These are phyloP conservation scores for Himantopus leucocephalus DNA, from an alignment of 2,113 vertebrate genomes.

Conservation along the genomic window DNA sequence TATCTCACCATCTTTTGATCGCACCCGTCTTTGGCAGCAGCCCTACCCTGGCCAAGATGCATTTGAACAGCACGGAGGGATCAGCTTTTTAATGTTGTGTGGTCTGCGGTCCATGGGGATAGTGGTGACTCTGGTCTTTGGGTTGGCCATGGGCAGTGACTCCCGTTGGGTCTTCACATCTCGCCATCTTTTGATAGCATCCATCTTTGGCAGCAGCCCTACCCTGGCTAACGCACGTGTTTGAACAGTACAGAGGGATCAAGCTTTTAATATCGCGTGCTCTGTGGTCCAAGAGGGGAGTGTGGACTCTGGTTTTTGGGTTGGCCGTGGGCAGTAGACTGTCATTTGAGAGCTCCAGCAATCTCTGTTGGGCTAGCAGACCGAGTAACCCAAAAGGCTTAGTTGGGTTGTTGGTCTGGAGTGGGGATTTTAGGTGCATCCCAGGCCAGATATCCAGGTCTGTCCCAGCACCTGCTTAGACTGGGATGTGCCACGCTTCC, in stretches of 20 bases:
- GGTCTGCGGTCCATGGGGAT: not conserved
- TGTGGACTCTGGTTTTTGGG: not conserved
- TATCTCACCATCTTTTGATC: not conserved
- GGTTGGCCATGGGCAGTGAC: no score
- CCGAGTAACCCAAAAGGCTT: not conserved
- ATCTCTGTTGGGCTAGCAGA: not conserved
- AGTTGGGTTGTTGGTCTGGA: not conserved
- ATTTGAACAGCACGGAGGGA: not conserved
- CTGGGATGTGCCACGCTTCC: not conserved
- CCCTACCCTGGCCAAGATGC: not conserved
- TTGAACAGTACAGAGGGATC: accelerated
- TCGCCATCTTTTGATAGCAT: accelerated
- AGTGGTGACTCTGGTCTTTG: not conserved
- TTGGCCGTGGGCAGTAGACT: not conserved
- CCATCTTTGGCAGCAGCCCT: not conserved
- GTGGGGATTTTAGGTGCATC: not conserved
- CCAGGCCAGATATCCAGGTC: not conserved
- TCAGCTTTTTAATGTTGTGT: not conserved
- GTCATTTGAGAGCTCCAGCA: not conserved
- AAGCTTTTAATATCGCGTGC: accelerated
- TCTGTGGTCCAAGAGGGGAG: accelerated
- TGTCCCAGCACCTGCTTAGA: not conserved
- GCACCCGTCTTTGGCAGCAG: not conserved
- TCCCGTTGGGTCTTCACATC: not conserved
- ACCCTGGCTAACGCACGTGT: accelerated